Conservation (phyloP, 2,888 invertebrate species). For the Dasypolia templi region DNA sequence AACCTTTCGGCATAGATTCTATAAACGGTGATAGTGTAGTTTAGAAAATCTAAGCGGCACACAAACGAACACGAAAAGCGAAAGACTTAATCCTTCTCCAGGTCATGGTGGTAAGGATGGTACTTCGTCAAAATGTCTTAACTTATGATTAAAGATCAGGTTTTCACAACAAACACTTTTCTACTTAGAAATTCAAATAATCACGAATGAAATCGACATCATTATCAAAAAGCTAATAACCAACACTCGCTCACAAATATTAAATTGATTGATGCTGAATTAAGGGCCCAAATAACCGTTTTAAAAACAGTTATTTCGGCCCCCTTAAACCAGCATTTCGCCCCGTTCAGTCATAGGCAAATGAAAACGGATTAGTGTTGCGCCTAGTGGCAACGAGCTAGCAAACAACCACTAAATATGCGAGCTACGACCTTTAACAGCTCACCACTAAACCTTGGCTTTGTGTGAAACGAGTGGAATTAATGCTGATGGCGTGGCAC, state of each 20-base stretch:
- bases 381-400: constrained; percentile 55
- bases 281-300: no score
- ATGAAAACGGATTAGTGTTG: constrained; percentile 59
- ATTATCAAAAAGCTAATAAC: constrained; percentile 1
- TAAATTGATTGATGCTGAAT: constrained; percentile 40
- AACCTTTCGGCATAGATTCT: no score
- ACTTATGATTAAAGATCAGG: not conserved
- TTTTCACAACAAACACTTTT: not conserved
- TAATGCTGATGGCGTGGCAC: constrained; percentile 41
- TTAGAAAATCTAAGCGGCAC: no score
- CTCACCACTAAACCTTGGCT: constrained; percentile 51
- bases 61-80: no score
- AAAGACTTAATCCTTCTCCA: no score
- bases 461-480: constrained; percentile 52
- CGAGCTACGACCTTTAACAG: constrained; percentile 51
- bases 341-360: constrained; percentile 30
- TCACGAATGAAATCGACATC: not conserved
- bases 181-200: not conserved
- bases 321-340: constrained; percentile 30
- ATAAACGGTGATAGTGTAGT: no score
- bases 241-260: constrained; percentile 7
- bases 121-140: not conserved
- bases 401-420: constrained; percentile 58
- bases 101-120: no score
- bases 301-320: constrained; percentile 20